These are phyloP conservation scores for Dione juno DNA, from an alignment of 2,888 invertebrate species.

Conservation along the genomic window DNA sequence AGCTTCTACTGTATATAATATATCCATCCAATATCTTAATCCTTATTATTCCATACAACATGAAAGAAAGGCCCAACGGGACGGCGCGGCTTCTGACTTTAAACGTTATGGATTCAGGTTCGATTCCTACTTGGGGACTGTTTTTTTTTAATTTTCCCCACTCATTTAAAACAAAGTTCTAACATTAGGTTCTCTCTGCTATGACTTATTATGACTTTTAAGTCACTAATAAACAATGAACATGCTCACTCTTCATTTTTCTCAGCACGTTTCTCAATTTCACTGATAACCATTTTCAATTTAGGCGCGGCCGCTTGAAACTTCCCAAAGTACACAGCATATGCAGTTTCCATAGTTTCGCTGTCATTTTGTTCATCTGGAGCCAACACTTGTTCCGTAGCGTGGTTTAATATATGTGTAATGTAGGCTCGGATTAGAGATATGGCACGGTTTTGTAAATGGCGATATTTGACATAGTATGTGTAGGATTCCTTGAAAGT, in stretches of 20 bases:
- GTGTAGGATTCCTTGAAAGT: conserved; percentile 93
- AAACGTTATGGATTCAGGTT: too few relatives aligned
- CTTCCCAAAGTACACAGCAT: conserved; percentile 95
- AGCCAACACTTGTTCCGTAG: conserved; percentile 88
- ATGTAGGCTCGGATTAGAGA: conserved; percentile 91
- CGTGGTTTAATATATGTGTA: conserved; percentile 88
- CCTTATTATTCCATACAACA: too few relatives aligned
- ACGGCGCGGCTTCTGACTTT: background rate
- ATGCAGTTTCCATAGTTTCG: conserved; percentile 86
- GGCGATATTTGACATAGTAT: conserved; percentile 92
- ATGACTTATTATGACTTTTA: too few relatives aligned
- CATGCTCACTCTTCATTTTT: conserved; percentile 88
- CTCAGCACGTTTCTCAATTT: conserved; percentile 90
- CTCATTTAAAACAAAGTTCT: too few relatives aligned
- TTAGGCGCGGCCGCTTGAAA: conserved; percentile 96
- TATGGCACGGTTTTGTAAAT: conserved; percentile 91
- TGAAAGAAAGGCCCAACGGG: background rate
- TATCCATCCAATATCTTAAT: too few relatives aligned
- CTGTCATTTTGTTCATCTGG: conserved; percentile 65
- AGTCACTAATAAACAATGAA: too few relatives aligned
- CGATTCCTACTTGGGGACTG: too few relatives aligned
- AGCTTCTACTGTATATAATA: too few relatives aligned
- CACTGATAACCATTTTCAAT: conserved; percentile 90
- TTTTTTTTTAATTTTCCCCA: too few relatives aligned
- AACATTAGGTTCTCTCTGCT: too few relatives aligned